These are phyloP conservation scores for Vanessa atalanta DNA, from an alignment of 1,140 invertebrate species.

Conservation along the genomic window DNA sequence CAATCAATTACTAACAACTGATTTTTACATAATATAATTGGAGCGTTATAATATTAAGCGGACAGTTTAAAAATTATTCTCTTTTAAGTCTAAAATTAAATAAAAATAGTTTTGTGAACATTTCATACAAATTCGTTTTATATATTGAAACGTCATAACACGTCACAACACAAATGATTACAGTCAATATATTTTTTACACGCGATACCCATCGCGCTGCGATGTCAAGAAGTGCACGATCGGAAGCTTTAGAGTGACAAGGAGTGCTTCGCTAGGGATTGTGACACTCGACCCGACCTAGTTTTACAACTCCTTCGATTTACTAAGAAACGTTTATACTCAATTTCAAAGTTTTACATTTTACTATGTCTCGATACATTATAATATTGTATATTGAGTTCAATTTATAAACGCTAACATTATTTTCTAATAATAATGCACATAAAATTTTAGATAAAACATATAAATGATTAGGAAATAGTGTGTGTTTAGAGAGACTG, in stretches of 20 bases:
- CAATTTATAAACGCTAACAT: too few relatives aligned
- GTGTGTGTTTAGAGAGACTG: too few relatives aligned
- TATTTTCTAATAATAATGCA: too few relatives aligned
- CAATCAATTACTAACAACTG: too few relatives aligned
- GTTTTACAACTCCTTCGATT: constrained; percentile 48
- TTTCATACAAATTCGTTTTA: too few relatives aligned
- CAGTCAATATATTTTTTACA: constrained; percentile 10
- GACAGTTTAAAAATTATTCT: too few relatives aligned
- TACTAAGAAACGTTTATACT: constrained; percentile 34
- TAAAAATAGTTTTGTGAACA: too few relatives aligned
- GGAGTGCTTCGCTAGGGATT: constrained; percentile 47
- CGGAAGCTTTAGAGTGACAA: constrained; percentile 34
- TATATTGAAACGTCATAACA: neutral
- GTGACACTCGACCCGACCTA: constrained; percentile 58
- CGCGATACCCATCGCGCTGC: constrained; percentile 10
- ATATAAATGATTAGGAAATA: too few relatives aligned
- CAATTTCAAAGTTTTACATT: neutral
- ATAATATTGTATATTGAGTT: neutral
- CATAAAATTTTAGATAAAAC: too few relatives aligned
- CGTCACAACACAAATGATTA: neutral
- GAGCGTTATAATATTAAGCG: too few relatives aligned
- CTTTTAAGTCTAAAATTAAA: too few relatives aligned
- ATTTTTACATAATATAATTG: too few relatives aligned
- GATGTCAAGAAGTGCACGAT: constrained; percentile 35
- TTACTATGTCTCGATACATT: neutral